Conservation (phyloP, 2,888 invertebrate genomes). For the Flexamia atlantica region DNA sequence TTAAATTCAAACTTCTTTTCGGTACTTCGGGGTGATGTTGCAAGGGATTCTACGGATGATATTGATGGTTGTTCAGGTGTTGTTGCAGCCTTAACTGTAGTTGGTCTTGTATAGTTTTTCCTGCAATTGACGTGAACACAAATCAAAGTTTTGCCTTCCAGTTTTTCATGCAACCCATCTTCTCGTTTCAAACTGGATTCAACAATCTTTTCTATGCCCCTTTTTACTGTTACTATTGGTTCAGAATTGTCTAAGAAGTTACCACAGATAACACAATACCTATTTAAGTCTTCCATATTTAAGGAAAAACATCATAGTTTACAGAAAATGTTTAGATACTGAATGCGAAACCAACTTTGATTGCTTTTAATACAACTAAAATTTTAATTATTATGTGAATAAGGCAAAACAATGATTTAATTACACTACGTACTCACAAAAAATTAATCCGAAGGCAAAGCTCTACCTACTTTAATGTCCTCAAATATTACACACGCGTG, state of each 20-base stretch:
- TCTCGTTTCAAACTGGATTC: constrained; percentile 8
- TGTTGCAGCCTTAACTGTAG: constrained; percentile 13
- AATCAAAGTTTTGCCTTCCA: constrained; percentile 25
- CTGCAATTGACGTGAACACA: constrained; percentile 32
- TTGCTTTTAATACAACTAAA: not conserved
- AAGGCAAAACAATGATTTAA: not conserved
- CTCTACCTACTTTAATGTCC: not conserved
- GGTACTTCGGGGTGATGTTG: constrained; percentile 10
- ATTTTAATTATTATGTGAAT: constrained; percentile 1
- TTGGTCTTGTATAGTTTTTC: constrained; percentile 30
- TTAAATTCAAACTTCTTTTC: constrained; percentile 35
- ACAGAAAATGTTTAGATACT: not conserved
- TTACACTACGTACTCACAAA: constrained; percentile 14
- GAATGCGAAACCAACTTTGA: not conserved
- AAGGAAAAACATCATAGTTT: constrained; percentile 3
- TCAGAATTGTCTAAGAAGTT: not conserved
- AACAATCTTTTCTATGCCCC: constrained; percentile 23
- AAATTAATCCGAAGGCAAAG: not conserved
- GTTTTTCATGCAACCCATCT: constrained; percentile 33
- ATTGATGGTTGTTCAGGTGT: not conserved
- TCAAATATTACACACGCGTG: not conserved
- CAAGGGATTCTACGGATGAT: not conserved
- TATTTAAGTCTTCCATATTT: constrained; percentile 33
- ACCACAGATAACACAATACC: constrained; percentile 21
- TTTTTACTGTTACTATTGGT: constrained; percentile 22